phyloP scores from a whole-genome alignment of 2,797 vertebrate species.

The Schizothorax lantsangensis region DNA sequence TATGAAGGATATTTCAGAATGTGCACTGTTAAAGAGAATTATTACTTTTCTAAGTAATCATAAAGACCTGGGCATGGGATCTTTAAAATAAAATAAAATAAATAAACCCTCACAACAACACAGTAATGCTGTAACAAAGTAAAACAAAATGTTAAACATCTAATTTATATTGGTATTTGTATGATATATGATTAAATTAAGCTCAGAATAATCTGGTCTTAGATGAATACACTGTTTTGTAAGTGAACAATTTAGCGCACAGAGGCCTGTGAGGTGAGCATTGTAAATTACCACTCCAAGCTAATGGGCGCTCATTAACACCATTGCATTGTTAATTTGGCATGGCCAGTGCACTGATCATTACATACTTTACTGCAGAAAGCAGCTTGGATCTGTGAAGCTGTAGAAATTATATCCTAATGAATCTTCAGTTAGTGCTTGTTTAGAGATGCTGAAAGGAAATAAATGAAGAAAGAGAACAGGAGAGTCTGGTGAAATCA shows the following conservation, averaged over 20 bases:
- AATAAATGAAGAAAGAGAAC: constrained; percentile 54
- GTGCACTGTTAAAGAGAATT: neutral
- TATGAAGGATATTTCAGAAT: neutral
- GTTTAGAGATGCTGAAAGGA: constrained; percentile 37
- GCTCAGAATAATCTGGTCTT: constrained; percentile 22
- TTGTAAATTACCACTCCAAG: constrained; percentile 74
- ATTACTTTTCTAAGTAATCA: neutral
- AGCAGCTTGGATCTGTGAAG: constrained; percentile 66
- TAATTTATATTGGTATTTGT: neutral
- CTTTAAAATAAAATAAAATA: neutral
- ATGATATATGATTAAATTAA: neutral
- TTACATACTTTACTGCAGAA: constrained; percentile 85
- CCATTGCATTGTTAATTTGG: constrained; percentile 87
- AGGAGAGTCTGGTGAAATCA: neutral
- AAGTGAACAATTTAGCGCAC: constrained; percentile 34
- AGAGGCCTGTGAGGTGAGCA: constrained; percentile 60
- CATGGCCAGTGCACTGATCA: constrained; percentile 81
- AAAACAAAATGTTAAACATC: neutral
- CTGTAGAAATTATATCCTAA: constrained; percentile 60
- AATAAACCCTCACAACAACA: neutral
- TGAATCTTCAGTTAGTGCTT: constrained; percentile 58
- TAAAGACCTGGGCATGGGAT: neutral
- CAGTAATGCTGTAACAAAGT: neutral
- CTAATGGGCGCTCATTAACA: constrained; percentile 86
- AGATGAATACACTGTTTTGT: constrained; percentile 27